A percentile compares a stretch with the other conserved stretches of the same genome.
Evolutionary conservation across 2,888 invertebrate genomes (phyloP).

Genomic region (Meghimatium bilineatum): DNA sequence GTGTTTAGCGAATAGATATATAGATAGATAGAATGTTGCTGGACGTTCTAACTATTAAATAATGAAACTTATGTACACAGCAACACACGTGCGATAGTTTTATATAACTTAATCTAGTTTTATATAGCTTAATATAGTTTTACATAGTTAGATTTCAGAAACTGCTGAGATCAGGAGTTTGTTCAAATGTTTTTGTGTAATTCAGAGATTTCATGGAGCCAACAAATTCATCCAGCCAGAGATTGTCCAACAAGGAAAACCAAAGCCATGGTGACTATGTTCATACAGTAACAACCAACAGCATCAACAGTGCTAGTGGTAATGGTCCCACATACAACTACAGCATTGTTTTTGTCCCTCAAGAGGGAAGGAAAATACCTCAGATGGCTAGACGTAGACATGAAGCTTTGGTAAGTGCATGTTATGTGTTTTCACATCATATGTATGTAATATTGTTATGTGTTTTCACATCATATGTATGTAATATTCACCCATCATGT

Average conservation of each 20-base stretch:
- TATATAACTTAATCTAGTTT: no score
- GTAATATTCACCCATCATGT: no score
- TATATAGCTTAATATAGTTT: no score
- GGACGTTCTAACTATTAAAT: no score
- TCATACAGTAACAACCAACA: constrained; percentile 17
- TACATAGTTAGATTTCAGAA: neutral
- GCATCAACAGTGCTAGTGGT: constrained; percentile 33
- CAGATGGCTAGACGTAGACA: constrained; percentile 82
- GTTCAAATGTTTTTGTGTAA: neutral
- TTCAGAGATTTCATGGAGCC: constrained; percentile 26
- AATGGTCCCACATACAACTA: constrained; percentile 52
- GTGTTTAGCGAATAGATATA: no score
- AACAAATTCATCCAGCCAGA: constrained; percentile 3
- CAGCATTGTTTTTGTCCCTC: constrained; percentile 81
- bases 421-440: neutral
- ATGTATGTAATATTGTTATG: neutral
- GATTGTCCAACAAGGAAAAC: constrained; percentile 21
- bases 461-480: neutral
- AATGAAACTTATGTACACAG: no score
- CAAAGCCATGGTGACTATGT: constrained; percentile 21
- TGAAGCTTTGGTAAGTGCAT: constrained; percentile 83
- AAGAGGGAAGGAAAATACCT: constrained; percentile 81
- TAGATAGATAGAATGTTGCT: no score
- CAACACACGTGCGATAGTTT: no score
- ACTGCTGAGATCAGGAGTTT: neutral